Percentiles rank a stretch among this genome's conserved stretches.
Conservation (phyloP, 2,888 invertebrate genomes). For the Eilema sororculum region DNA sequence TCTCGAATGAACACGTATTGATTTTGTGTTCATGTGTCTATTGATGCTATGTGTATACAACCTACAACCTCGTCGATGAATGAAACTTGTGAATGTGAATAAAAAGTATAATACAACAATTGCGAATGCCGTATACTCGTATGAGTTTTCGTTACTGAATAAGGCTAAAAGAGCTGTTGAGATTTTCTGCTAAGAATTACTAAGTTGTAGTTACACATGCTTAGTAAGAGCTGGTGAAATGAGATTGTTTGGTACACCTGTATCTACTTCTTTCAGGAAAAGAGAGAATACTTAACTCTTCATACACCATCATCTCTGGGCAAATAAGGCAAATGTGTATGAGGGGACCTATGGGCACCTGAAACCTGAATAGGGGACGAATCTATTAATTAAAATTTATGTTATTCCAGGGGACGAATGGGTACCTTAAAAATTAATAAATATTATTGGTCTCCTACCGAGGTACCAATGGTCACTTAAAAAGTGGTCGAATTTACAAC, state of each 20-base stretch:
- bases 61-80: not conserved
- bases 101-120: not conserved
- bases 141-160: not conserved
- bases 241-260: not conserved
- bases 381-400: no score
- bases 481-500: no score
- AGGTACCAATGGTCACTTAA: no score
- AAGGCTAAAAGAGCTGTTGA: not conserved
- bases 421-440: no score
- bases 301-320: no score
- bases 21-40: constrained; percentile 28
- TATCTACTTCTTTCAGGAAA: not conserved
- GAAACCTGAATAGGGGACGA: no score
- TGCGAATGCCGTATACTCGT: not conserved
- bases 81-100: not conserved
- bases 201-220: not conserved
- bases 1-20: constrained; percentile 40
- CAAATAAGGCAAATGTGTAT: no score
- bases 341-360: no score
- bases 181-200: not conserved
- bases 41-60: constrained; percentile 8
- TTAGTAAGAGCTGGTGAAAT: not conserved
- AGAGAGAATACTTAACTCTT: not conserved
- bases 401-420: no score
- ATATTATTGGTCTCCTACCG: no score